Conservation (phyloP, 2,797 vertebrate genomes). For the Tangara arthus region DNA sequence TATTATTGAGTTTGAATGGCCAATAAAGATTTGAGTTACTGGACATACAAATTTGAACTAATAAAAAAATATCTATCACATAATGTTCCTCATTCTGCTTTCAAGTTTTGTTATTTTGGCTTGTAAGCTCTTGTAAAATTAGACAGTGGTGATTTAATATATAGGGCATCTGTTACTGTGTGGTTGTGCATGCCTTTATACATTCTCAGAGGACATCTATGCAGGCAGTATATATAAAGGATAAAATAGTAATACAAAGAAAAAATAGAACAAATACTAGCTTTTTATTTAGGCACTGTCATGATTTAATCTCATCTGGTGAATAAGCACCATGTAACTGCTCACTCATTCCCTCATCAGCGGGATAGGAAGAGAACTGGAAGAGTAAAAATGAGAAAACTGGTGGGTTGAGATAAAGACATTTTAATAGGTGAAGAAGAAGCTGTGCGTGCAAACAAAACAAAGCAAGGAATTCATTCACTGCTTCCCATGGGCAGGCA, state of each 20-base stretch:
- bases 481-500: not conserved
- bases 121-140: not conserved
- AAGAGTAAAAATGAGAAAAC: not conserved
- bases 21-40: not conserved
- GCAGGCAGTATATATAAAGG: not conserved
- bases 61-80: not conserved
- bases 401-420: not conserved
- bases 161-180: not conserved
- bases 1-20: not conserved
- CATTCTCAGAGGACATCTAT: not conserved
- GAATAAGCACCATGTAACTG: not conserved
- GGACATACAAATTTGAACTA: not conserved
- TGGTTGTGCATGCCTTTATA: not conserved
- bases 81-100: not conserved
- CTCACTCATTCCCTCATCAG: not conserved
- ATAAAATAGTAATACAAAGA: not conserved
- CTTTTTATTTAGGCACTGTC: not conserved
- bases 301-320: not conserved
- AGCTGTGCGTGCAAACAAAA: accelerated
- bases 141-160: not conserved
- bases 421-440: not conserved
- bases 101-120: not conserved
- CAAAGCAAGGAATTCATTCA: not conserved
- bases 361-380: not conserved
- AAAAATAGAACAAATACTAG: not conserved